Conservation (phyloP, 2,888 invertebrate genomes). For the Neelides folsomi region DNA sequence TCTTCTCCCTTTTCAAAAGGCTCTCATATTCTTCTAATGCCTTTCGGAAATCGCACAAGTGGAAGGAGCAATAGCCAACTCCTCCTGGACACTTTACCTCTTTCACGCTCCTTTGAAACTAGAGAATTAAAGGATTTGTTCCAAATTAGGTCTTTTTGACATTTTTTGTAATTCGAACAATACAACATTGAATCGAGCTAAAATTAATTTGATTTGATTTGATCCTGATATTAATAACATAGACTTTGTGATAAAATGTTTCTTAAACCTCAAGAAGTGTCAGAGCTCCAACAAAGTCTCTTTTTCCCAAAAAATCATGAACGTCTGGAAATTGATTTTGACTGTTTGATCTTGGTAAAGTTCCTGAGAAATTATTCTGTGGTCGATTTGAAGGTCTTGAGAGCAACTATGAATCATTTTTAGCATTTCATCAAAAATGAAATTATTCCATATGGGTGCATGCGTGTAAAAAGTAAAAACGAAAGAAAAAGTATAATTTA, state of each 20-base stretch:
- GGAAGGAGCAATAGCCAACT: conserved; percentile 70
- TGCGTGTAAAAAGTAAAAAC: too few relatives aligned
- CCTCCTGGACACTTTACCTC: conserved; percentile 30
- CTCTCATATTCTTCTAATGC: conserved; percentile 58
- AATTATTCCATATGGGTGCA: too few relatives aligned
- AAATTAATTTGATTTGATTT: too few relatives aligned
- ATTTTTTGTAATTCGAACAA: too few relatives aligned
- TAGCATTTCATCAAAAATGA: too few relatives aligned
- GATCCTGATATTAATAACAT: conserved; percentile 6
- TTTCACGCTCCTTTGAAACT: conserved; percentile 45
- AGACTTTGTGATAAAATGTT: neutral
- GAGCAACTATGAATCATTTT: too few relatives aligned
- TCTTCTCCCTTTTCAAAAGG: conserved; percentile 35
- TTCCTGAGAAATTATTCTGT: too few relatives aligned
- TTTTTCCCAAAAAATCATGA: conserved; percentile 72
- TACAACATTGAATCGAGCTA: conserved; percentile 10
- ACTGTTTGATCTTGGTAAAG: neutral
- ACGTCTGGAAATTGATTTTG: conserved; percentile 57
- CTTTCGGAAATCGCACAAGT: conserved; percentile 81
- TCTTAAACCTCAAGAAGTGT: conserved; percentile 69
- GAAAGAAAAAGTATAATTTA: too few relatives aligned
- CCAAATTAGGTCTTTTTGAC: too few relatives aligned
- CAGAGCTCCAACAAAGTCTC: conserved; percentile 90
- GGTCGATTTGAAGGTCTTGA: too few relatives aligned
- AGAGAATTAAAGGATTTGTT: conserved; percentile 13